Conservation (phyloP, 2,888 invertebrate species). For the Drosophila anomalata region DNA sequence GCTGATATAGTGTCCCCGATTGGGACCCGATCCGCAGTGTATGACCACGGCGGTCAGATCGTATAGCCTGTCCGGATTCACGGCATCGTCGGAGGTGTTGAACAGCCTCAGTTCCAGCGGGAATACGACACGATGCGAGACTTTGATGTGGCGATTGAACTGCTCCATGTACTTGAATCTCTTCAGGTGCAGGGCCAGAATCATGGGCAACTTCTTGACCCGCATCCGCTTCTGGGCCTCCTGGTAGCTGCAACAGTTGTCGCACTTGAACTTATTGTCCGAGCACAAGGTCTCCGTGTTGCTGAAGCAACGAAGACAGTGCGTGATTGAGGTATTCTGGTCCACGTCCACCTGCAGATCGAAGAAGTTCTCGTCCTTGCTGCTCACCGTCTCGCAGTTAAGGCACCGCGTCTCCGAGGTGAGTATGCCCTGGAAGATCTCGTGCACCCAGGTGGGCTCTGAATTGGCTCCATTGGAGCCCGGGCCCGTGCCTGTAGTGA, state of each 20-base stretch:
- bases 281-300: slow-evolving; percentile 99
- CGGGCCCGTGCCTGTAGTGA: slow-evolving; percentile 23
- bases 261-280: slow-evolving; percentile 99
- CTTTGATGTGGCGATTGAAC: slow-evolving; percentile 98
- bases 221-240: slow-evolving; percentile 99
- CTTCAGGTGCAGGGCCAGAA: slow-evolving; percentile 98
- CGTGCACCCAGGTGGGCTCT: slow-evolving; percentile 99
- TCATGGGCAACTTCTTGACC: slow-evolving; percentile 98
- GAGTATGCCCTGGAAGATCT: slow-evolving; percentile 99
- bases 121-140: slow-evolving; percentile 99
- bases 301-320: slow-evolving; percentile 98
- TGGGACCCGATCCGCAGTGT: slow-evolving; percentile 99
- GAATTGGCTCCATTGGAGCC: slow-evolving; percentile 84
- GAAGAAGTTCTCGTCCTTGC: slow-evolving; percentile 99
- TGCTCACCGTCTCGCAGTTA: slow-evolving; percentile 99
- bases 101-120: slow-evolving; percentile 98
- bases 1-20: slow-evolving; percentile 99
- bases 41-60: slow-evolving; percentile 99
- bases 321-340: slow-evolving; percentile 99
- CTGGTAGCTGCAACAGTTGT: slow-evolving; percentile 99
- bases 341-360: slow-evolving; percentile 99
- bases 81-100: slow-evolving; percentile 99
- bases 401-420: slow-evolving; percentile 99
- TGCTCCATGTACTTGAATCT: slow-evolving; percentile 98
- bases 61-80: slow-evolving; percentile 98